Evolutionary conservation across 53 echinoderm and acorn worm species (phyloP).

Genomic region (Astropecten irregularis): DNA sequence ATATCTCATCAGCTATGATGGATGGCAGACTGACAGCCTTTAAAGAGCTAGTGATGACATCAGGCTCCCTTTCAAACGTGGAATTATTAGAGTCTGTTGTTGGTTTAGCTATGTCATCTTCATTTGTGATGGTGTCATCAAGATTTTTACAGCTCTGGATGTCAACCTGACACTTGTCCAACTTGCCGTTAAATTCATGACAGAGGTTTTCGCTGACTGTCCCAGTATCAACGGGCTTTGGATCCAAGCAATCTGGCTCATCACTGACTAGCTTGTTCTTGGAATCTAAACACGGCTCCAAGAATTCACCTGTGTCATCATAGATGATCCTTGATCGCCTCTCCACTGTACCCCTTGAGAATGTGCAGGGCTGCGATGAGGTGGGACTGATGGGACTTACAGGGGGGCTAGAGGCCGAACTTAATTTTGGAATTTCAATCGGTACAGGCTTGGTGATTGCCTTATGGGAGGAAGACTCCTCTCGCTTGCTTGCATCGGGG

Average conservation of each 20-base stretch:
- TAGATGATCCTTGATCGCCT: conserved; percentile 50
- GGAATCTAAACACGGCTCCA: background rate
- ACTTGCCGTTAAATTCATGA: conserved; percentile 24
- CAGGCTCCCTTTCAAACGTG: too few relatives aligned
- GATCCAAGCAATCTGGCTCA: background rate
- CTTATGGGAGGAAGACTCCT: background rate
- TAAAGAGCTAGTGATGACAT: background rate
- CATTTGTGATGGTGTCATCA: background rate
- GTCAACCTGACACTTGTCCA: background rate
- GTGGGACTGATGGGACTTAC: background rate
- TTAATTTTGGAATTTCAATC: background rate
- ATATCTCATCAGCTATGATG: background rate
- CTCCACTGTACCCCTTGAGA: conserved; percentile 23
- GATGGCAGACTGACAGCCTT: too few relatives aligned
- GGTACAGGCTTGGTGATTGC: conserved; percentile 1
- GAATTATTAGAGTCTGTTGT: too few relatives aligned
- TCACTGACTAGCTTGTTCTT: background rate
- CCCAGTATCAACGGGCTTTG: conserved; percentile 1
- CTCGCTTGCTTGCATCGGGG: conserved; percentile 4
- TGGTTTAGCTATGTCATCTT: too few relatives aligned
- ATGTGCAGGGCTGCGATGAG: conserved; percentile 23
- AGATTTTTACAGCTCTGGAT: background rate
- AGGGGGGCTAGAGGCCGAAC: background rate
- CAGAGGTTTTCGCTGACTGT: conserved; percentile 19
- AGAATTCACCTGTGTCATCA: conserved; percentile 49